Evolutionary conservation across 53 echinoderm and acorn worm genomes (phyloP), one percentile per base, ranked within the genome.

Genomic region (Holothuria leucospilota): DNA sequence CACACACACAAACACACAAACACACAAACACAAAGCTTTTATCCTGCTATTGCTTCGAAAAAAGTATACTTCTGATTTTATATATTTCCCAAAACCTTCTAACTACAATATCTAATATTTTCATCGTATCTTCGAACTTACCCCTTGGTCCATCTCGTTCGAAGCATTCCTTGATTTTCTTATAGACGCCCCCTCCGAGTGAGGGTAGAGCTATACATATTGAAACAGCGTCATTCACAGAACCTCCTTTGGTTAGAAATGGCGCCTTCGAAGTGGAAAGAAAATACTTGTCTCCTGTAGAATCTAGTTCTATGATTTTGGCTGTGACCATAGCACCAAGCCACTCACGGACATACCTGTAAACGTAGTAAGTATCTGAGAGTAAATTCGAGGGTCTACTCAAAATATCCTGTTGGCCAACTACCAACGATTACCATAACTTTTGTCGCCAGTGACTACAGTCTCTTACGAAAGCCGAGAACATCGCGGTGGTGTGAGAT

Each of bases 261-360:
- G 80, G 59, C 8, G 20, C 60, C 46, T 84, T 72, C 56, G 75
- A 71, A 29, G 75, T 0, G 7, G 89, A 84, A n/a, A 89, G 89
- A 64, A 62, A 89, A 38, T 75, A 89, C 66, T 51, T 84, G 49
- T 89, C 84, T 24, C 51, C 89, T 30, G 70, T 51, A 40, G 75
- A 25, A 63, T 89, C 84, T 23, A 63, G 75, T 29, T 84, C 66
- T 24, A 89, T 59, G 34, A 89, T 84, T 20, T 40, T 62, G 13
- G 89, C 84, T 15, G 71, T 84, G 13, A 84, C 64, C 89, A 89
- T 84, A 18, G 74, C 84, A 13, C 77, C 77, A 14, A 89, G 67
- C 89, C 84, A 89, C 84, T 89, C 89, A 52, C 89, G 63, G 29
- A 89, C 89, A 39, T 89, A 89, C 34, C 89, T 80, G 60, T 21